These are phyloP conservation scores for Cryptoleucopteryx plumbea DNA, from an alignment of 2,113 vertebrate genomes.

Conservation along the genomic window DNA sequence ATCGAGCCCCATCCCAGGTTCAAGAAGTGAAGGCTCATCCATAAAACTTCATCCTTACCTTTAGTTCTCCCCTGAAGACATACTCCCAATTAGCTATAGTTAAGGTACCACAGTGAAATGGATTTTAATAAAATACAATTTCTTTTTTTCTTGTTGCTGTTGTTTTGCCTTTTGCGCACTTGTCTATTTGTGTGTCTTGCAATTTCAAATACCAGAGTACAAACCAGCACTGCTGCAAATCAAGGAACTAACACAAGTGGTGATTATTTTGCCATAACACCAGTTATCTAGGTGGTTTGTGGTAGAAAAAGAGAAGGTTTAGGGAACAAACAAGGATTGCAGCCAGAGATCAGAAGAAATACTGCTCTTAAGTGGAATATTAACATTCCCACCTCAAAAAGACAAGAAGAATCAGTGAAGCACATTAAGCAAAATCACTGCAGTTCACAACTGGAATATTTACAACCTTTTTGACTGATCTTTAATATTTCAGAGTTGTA, in stretches of 20 bases:
- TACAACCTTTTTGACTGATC: background rate
- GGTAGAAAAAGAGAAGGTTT: background rate
- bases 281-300: background rate
- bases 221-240: background rate
- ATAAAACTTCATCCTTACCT: background rate
- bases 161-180: background rate
- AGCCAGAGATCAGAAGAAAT: background rate
- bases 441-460: background rate
- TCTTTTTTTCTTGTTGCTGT: background rate
- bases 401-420: background rate
- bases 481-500: background rate
- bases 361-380: background rate
- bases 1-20: background rate
- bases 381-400: background rate
- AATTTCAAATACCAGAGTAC: background rate
- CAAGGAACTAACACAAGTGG: background rate
- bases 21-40: background rate
- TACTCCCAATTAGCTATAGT: rapidly evolving
- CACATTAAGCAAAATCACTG: background rate
- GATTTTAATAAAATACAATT: background rate
- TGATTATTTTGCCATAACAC: background rate
- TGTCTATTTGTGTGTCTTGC: background rate
- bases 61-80: background rate
- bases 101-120: background rate
- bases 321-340: background rate